These are phyloP conservation scores for Eurois occulta DNA, from an alignment of 2,888 invertebrate species.

Conservation along the genomic window DNA sequence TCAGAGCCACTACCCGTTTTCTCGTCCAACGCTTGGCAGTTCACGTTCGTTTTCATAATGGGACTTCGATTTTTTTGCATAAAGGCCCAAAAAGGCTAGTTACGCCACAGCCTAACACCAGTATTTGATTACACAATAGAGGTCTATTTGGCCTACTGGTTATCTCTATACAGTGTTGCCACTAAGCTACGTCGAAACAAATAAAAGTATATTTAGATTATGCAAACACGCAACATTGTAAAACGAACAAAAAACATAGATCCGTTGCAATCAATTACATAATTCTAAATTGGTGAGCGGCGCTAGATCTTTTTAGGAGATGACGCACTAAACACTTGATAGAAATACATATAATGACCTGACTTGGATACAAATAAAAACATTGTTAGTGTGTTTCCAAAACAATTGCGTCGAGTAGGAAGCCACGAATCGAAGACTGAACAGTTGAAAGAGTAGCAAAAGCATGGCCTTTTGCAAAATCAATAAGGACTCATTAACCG, in stretches of 20 bases:
- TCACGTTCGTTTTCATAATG: too few relatives aligned
- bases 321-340: conserved; percentile 2
- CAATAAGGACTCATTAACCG: too few relatives aligned
- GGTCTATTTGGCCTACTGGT: neutral
- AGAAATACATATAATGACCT: neutral
- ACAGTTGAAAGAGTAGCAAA: neutral
- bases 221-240: conserved; percentile 19
- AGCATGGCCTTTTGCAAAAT: too few relatives aligned
- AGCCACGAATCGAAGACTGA: neutral
- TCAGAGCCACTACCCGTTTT: too few relatives aligned
- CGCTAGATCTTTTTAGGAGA: neutral
- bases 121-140: neutral
- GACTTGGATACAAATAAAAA: neutral
- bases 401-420: neutral
- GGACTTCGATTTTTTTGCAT: too few relatives aligned
- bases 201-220: conserved; percentile 14
- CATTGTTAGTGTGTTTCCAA: neutral
- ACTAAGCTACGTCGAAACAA: neutral
- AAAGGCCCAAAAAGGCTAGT: too few relatives aligned
- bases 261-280: conserved; percentile 38
- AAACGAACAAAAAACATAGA: conserved; percentile 11
- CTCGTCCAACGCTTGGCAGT: too few relatives aligned
- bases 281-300: conserved; percentile 17
- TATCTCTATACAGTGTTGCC: neutral
- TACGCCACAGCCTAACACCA: neutral